Evolutionary conservation across 2,888 invertebrate genomes (phyloP), one percentile per base, ranked within the genome.

Genomic region (Camponotus fellah): DNA sequence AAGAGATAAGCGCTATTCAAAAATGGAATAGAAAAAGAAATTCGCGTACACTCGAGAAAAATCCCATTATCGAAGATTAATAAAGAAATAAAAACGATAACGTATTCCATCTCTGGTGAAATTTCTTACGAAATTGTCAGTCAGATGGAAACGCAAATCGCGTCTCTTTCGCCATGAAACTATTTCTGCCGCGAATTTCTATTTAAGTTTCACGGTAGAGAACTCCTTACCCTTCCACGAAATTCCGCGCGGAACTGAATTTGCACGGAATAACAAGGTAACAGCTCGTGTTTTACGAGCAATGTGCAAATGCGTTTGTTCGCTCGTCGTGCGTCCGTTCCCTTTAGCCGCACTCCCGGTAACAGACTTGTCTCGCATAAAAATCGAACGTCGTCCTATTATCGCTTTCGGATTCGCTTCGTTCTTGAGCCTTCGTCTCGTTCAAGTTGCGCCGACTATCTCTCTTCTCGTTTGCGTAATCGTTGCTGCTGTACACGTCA

Each of bases 211-310:
- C 34, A 58, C 69, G 69, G 10, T 60, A 26, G 21, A 12, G 34
- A 34, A 60, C n/a, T 60, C 37, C 46, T 46, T 46, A 26, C 17
- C 34, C 56, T 32, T 40, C 34, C 60, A n/a, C 21, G 43, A 32
- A 74, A 82, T 75, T 65, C 74, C 46, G 34, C 2, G 8, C 76
- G 40, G 12, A 58, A 75, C 66, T 64, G 37, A 76, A 60, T 76
- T 68, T 60, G 34, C 58, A 76, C 76, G 68, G 74, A 82, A 76
- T 82, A 76, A 82, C 66, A 76, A 82, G 66, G 81, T 74, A 75
- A 58, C 66, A 66, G 82, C 46, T 68, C 66, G 64, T 65, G 65
- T 49, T 65, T 81, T 49, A 46, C 76, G 43, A 77, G 56, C 71
- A 26, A 62, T 69, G 79, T 80, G 71, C 79, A 71, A 80, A 80